Evolutionary conservation across 2,888 invertebrate species (phyloP), one percentile per base, ranked within the genome.

Genomic region (Acleris literana): DNA sequence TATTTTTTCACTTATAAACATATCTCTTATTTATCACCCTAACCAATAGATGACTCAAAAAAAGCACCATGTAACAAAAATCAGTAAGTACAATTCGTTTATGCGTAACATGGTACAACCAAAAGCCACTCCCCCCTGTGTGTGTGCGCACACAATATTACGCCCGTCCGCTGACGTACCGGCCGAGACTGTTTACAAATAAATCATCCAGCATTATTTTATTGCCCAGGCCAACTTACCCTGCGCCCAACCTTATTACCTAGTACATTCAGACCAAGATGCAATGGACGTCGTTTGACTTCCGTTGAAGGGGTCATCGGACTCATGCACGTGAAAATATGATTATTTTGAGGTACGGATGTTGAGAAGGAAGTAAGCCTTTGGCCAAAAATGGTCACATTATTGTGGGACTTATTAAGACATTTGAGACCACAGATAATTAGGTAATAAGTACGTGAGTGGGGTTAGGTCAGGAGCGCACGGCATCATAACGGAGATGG

Each of bases 141-240:
- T 25, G 52, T 59, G 65, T 64, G 57, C 68, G 43, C 68, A 60
- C 69, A 69, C 68, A 68, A 69, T 72, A 72, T 72, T 68, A 69
- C 85, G 75, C 73, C 72, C 74, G 75, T 67, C 76, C 87, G 88
- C 81, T 87, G 90, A 89, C 88, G 85, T 77, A 79, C 80, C 80
- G 74, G 74, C 73, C 77, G 77, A 76, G 79, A 80, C 76, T 92
- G 91, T 92, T 91, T 92, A 92, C 91, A 91, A 91, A 92, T 91
- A 91, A 88, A 90, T 91, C 91, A 90, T 90, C 86, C 82, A 81
- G 84, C 78, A 85, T 88, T 87, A 87, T 86, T 88, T 85, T 85
- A 86, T 85, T 84, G 80, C 83, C 74, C 70, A 78, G 76, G 75
- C 81, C 78, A 80, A 78, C 79, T 72, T 77, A 73, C 75, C 78